Evolutionary conservation across 1,140 invertebrate genomes (phyloP).

Genomic region (Argopecten irradians): DNA sequence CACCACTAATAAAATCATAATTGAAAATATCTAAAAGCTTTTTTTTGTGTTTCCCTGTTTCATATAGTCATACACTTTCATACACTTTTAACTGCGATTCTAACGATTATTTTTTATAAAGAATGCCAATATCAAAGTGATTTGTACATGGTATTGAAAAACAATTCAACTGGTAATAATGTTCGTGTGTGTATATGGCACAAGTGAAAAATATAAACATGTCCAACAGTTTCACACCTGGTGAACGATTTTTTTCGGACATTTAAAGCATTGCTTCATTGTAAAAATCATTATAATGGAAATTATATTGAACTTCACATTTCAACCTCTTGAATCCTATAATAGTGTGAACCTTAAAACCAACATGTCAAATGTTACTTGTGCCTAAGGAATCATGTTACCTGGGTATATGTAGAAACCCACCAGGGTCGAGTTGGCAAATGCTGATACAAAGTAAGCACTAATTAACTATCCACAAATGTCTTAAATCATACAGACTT

Average conservation of each 20-base stretch:
- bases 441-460: background rate
- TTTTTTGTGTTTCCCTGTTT: background rate
- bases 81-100: background rate
- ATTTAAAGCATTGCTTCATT: background rate
- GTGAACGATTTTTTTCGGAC: background rate
- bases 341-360: background rate
- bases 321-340: background rate
- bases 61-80: background rate
- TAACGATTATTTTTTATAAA: background rate
- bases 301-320: background rate
- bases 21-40: too few species aligned
- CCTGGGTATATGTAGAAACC: too few species aligned
- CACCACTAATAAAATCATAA: too few species aligned
- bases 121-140: background rate
- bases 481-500: too few species aligned
- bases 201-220: background rate
- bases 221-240: background rate
- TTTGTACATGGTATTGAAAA: background rate
- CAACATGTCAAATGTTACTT: background rate
- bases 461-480: background rate
- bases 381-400: background rate
- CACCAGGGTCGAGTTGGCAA: background rate
- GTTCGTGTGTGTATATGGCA: background rate
- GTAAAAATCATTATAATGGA: background rate
- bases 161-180: background rate